Percentiles rank a stretch among this genome's conserved stretches.
These are phyloP conservation scores for Halictus quadricinctus DNA, from an alignment of 2,888 invertebrate genomes.

Conservation along the genomic window DNA sequence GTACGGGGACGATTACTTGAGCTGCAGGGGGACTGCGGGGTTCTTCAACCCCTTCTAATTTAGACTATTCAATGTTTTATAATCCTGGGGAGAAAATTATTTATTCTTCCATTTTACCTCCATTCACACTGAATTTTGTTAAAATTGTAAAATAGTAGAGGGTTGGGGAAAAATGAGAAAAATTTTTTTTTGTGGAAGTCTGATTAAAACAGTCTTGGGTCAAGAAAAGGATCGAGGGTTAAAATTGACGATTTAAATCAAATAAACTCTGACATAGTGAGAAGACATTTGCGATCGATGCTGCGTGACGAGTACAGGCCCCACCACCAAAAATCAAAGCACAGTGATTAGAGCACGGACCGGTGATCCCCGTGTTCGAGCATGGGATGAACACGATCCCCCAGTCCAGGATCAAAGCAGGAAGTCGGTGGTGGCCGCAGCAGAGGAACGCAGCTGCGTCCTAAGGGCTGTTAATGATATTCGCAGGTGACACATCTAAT, in stretches of 20 bases:
- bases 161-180: no score
- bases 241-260: neutral
- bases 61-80: neutral
- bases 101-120: neutral
- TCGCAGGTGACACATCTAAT: conserved; percentile 76
- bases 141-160: no score
- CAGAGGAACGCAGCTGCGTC: conserved; percentile 65
- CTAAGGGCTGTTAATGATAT: conserved; percentile 75
- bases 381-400: conserved; percentile 27
- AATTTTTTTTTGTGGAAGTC: no score
- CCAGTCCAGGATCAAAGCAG: conserved; percentile 55
- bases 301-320: no score
- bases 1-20: neutral
- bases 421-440: conserved; percentile 30
- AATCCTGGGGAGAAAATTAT: neutral
- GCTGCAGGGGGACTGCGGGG: neutral
- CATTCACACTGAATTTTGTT: neutral
- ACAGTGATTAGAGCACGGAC: neutral
- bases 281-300: no score
- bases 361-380: conserved; percentile 35
- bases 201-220: no score
- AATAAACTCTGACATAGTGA: neutral
- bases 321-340: neutral
- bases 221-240: no score
- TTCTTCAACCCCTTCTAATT: neutral